Evolutionary conservation across 2,797 vertebrate species (phyloP).

Genomic region (Parauchenoglanis ngamensis): DNA sequence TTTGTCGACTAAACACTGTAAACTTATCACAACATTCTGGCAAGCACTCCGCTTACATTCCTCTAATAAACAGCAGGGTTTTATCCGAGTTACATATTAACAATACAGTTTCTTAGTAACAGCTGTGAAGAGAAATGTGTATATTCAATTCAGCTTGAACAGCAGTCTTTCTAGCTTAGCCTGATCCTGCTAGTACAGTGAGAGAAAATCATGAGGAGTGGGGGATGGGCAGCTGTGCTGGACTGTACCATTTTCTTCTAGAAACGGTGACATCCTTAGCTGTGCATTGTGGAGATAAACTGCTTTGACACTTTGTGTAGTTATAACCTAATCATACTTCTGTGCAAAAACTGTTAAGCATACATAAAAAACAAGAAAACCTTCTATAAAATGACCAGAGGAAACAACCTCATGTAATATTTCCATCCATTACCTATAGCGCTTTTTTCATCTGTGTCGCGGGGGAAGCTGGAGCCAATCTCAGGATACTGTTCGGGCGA

Average conservation of each 20-base stretch:
- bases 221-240: slow-evolving; percentile 21
- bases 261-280: not conserved
- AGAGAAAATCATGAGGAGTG: slow-evolving; percentile 8
- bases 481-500: too few relatives aligned
- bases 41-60: not conserved
- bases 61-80: not conserved
- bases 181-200: not conserved
- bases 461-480: too few relatives aligned
- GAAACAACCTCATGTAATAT: not conserved
- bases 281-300: not conserved
- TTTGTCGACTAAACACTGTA: not conserved
- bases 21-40: not conserved
- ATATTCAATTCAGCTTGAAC: not conserved
- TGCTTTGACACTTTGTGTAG: not conserved
- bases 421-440: too few relatives aligned
- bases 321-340: not conserved
- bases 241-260: slow-evolving; percentile 30
- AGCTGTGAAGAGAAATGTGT: not conserved
- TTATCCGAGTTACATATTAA: not conserved
- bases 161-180: not conserved
- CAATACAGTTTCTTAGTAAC: not conserved
- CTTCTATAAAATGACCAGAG: not conserved
- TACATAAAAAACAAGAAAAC: not conserved
- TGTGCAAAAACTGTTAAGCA: slow-evolving; percentile 9
- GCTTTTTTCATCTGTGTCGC: too few relatives aligned